A percentile compares a stretch with the other conserved stretches of the same genome.
phyloP scores from a whole-genome alignment of 2,888 invertebrate species.

The Priocnemis perturbator region DNA sequence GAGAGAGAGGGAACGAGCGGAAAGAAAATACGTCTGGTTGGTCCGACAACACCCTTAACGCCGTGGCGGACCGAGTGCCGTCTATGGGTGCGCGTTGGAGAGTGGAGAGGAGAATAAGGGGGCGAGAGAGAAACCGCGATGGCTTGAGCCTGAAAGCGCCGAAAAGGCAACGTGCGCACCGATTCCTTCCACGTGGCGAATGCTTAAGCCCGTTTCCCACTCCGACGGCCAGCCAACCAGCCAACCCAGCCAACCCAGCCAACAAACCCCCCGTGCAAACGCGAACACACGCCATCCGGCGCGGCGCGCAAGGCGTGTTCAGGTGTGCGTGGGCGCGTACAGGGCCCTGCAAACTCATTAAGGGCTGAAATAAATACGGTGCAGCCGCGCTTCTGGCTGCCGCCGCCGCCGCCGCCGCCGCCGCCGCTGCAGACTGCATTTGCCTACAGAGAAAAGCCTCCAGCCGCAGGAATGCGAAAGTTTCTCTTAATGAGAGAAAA shows the following conservation, averaged over 20 bases:
- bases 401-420: slow-evolving; percentile 29
- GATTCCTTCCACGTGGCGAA: slow-evolving; percentile 56
- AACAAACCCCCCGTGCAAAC: slow-evolving; percentile 4
- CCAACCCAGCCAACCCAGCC: slow-evolving; percentile 20
- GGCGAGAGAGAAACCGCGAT: background rate
- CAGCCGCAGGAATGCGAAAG: slow-evolving; percentile 52
- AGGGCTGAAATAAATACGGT: slow-evolving; percentile 62
- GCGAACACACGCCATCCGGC: slow-evolving; percentile 35
- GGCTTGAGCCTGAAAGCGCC: slow-evolving; percentile 39
- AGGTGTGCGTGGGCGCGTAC: slow-evolving; percentile 41
- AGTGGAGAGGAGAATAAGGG: slow-evolving; percentile 15
- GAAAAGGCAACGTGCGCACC: slow-evolving; percentile 51
- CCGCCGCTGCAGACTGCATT: slow-evolving; percentile 34
- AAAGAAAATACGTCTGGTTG: slow-evolving; percentile 34
- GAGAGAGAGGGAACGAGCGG: slow-evolving; percentile 19
- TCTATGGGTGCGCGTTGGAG: too few species aligned
- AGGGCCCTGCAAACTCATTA: slow-evolving; percentile 60
- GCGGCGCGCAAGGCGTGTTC: slow-evolving; percentile 42
- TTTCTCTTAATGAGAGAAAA: slow-evolving; percentile 61
- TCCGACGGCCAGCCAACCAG: slow-evolving; percentile 31
- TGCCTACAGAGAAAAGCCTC: slow-evolving; percentile 41
- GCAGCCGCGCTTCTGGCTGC: slow-evolving; percentile 42
- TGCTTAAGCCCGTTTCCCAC: slow-evolving; percentile 48
- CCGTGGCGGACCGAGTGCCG: slow-evolving; percentile 38
- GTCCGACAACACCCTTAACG: slow-evolving; percentile 46